These are phyloP conservation scores for Tautogolabrus adspersus DNA, from an alignment of 2,113 vertebrate genomes.

Conservation along the genomic window DNA sequence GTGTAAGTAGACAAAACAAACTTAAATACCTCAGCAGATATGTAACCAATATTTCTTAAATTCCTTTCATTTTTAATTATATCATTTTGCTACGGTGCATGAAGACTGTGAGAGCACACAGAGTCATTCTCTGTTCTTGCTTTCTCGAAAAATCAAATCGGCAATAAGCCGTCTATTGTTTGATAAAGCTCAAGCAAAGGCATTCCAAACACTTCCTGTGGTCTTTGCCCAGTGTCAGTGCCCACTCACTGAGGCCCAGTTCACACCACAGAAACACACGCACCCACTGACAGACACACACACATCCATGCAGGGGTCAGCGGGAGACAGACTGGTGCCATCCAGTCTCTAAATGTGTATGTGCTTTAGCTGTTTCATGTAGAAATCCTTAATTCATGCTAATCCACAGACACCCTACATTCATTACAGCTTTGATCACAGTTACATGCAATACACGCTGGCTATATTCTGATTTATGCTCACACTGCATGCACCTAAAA, in stretches of 20 bases:
- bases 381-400: slow-evolving; percentile 9
- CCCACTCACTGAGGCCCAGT: slow-evolving; percentile 42
- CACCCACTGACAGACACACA: slow-evolving; percentile 3
- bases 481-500: slow-evolving; percentile 33
- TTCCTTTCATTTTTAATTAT: slow-evolving; percentile 29
- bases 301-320: slow-evolving; percentile 25
- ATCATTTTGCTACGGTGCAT: slow-evolving; percentile 50
- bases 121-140: slow-evolving; percentile 44
- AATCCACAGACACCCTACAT: slow-evolving; percentile 6
- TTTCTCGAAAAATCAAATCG: slow-evolving; percentile 61
- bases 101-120: slow-evolving; percentile 36
- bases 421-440: slow-evolving; percentile 13
- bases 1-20: background rate
- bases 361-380: background rate
- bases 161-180: slow-evolving; percentile 67
- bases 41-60: slow-evolving; percentile 43
- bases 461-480: slow-evolving; percentile 33
- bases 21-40: slow-evolving; percentile 44
- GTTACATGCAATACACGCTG: slow-evolving; percentile 2
- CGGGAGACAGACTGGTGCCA: slow-evolving; percentile 40
- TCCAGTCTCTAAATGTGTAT: slow-evolving; percentile 17
- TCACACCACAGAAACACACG: slow-evolving; percentile 30
- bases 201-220: slow-evolving; percentile 63
- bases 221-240: slow-evolving; percentile 43
- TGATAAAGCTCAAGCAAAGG: slow-evolving; percentile 57